Base-by-base conservation (phyloP, 2,888 invertebrate species). In the Drosophila differens region DNA sequence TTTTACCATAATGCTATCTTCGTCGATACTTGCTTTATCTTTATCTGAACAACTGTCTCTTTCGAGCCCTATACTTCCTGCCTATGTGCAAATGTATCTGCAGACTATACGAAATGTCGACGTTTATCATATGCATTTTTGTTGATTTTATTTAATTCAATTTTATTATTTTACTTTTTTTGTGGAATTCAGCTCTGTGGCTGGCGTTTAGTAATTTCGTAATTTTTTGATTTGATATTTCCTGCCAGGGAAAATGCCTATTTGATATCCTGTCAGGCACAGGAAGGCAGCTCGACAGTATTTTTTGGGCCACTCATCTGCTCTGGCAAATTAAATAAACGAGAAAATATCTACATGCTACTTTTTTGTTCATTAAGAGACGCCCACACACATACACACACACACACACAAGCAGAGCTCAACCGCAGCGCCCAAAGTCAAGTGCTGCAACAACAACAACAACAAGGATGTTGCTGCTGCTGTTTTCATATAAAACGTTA, bases 261-360 rank as follows among this genome's bases (percentile, higher is more conserved):
- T 85, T 86, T 79, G 81, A 89, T 85, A 80, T 78, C 71, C 88
- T 87, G 89, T 86, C 86, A 87, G 76, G 53, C 69, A 30, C 89
- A 82, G 76, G 57, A 71, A 44, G 58, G 41, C 60, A 70, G 60
- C 58, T 57, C 58, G 66, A 67, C 62, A 62, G 39, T 68, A 25
- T 63, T 58, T 74, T 62, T 66, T 28, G 33, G 32, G 30, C 6
- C 33, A 14, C 64, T 58, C 51, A 25, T 22, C 33, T 33, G 4
- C 37, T 57, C 14, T 47, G 51, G 62, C 79, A 69, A 61, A 66
- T 54, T 51, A 69, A 65, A 76, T 66, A 74, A 71, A 70, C 69
- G 79, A 81, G 66, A 63, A 70, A 67, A 76, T 77, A 79, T 82
- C 81, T 85, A 81, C 73, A 88, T 74, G 85, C 73, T 74, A 76